Conservation (phyloP, 2,888 invertebrate genomes). For the Pristionchus fissidentatus region DNA sequence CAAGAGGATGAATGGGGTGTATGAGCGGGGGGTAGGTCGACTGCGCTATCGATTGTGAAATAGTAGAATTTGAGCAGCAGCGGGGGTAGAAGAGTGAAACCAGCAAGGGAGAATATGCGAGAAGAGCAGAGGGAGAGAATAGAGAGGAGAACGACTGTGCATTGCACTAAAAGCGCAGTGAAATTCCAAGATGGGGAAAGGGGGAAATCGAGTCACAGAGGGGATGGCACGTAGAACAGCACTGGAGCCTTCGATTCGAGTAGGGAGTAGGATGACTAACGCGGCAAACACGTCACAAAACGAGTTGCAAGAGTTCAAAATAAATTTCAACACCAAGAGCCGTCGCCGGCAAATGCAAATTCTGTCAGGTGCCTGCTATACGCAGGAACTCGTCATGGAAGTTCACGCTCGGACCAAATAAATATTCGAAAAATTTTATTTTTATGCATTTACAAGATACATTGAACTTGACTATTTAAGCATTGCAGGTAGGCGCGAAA, state of each 20-base stretch:
- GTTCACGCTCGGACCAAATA: not conserved
- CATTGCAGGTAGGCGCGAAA: no score
- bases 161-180: slow-evolving; percentile 16
- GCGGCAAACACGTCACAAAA: slow-evolving; percentile 1
- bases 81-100: slow-evolving; percentile 8
- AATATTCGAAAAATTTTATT: not conserved
- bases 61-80: slow-evolving; percentile 1
- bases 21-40: not conserved
- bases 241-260: not conserved
- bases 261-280: slow-evolving; percentile 12
- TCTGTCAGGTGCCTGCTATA: not conserved
- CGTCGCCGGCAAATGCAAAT: not conserved
- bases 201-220: not conserved
- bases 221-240: not conserved
- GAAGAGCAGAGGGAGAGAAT: slow-evolving; percentile 18
- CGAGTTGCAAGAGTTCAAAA: not conserved
- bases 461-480: no score
- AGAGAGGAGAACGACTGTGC: slow-evolving; percentile 7
- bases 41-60: slow-evolving; percentile 23
- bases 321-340: not conserved
- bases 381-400: not conserved
- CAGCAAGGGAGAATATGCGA: not conserved
- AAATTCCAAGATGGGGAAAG: not conserved
- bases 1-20: slow-evolving; percentile 15
- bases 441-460: no score